Evolutionary conservation across 1,140 invertebrate species (phyloP).

Genomic region (Drosophila sproati): DNA sequence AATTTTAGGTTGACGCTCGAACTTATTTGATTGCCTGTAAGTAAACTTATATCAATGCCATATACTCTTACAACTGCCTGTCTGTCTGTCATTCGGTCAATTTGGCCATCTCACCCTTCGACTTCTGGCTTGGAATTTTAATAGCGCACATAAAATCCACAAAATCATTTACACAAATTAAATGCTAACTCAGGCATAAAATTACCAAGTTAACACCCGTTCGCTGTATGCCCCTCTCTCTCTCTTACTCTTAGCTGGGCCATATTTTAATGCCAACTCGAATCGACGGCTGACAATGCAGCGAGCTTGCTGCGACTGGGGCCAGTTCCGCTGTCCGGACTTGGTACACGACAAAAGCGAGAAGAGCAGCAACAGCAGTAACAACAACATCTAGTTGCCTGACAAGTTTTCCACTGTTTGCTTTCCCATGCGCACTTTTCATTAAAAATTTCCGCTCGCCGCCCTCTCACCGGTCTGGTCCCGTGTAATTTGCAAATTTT

Average conservation of each 20-base stretch:
- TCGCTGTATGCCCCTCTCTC: slow-evolving; percentile 6
- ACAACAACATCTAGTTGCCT: slow-evolving; percentile 37
- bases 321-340: slow-evolving; percentile 5
- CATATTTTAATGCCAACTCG: slow-evolving; percentile 47
- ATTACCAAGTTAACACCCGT: slow-evolving; percentile 84
- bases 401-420: slow-evolving; percentile 47
- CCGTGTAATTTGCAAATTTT: slow-evolving; percentile 80
- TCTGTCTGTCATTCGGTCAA: slow-evolving; percentile 58
- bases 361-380: slow-evolving; percentile 5
- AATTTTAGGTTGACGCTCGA: slow-evolving; percentile 11
- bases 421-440: slow-evolving; percentile 55
- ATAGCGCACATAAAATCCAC: slow-evolving; percentile 77
- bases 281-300: slow-evolving; percentile 38
- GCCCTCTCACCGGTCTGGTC: slow-evolving; percentile 18
- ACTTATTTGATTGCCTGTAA: slow-evolving; percentile 7
- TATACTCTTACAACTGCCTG: slow-evolving; percentile 40
- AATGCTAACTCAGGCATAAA: slow-evolving; percentile 83
- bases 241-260: slow-evolving; percentile 12
- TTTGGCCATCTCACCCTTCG: slow-evolving; percentile 37
- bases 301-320: slow-evolving; percentile 14
- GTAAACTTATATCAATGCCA: slow-evolving; percentile 11
- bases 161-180: slow-evolving; percentile 83
- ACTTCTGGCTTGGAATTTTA: slow-evolving; percentile 55
- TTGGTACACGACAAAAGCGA: slow-evolving; percentile 11
- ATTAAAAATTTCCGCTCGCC: slow-evolving; percentile 56